Conservation (phyloP, 2,113 vertebrate species). For the Strix uralensis region DNA sequence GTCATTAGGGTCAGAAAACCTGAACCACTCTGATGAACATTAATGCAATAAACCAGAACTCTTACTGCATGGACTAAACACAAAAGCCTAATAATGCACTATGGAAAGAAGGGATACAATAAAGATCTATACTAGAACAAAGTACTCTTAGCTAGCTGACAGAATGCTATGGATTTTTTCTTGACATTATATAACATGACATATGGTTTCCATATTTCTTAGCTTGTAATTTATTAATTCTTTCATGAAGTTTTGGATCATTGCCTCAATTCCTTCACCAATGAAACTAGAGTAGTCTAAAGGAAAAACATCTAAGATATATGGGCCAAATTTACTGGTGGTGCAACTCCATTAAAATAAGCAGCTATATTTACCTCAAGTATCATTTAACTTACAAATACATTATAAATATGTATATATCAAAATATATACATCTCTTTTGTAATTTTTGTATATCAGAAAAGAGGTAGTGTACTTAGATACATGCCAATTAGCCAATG, state of each 20-base stretch:
- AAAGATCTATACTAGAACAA: neutral
- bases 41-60: neutral
- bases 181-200: neutral
- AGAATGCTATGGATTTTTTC: neutral
- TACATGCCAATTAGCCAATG: neutral
- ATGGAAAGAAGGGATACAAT: neutral
- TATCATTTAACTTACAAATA: neutral
- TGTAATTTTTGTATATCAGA: neutral
- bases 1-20: neutral
- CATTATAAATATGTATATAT: neutral
- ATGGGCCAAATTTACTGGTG: neutral
- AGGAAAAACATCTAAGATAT: neutral
- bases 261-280: neutral
- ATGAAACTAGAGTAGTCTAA: neutral
- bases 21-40: neutral
- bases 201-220: constrained; percentile 9
- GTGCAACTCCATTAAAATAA: neutral
- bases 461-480: neutral
- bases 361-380: neutral
- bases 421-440: neutral
- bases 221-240: neutral
- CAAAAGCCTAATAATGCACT: neutral
- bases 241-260: neutral
- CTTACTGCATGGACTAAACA: neutral
- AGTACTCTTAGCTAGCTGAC: neutral